A percentile compares a stretch with the other conserved stretches of the same genome.
Evolutionary conservation across 30 jellyfish, hydroid and myxozoan species (phyloP).

Genomic region (Aurelia aurita complex sp. Pacific): DNA sequence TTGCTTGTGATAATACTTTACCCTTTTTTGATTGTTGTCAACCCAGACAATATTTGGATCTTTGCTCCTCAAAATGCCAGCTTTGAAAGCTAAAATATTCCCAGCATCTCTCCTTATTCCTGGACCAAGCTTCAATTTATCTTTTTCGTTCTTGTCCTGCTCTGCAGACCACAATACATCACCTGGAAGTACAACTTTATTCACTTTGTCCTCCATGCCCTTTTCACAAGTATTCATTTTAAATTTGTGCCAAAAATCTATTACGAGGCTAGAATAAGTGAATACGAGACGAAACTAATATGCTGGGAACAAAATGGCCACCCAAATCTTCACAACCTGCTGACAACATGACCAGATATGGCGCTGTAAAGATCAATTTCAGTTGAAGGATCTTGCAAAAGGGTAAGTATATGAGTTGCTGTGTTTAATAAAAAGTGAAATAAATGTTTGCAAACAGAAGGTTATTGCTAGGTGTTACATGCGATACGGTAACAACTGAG

Average conservation of each 20-base stretch:
- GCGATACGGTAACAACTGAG: no score
- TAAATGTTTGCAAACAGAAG: no score
- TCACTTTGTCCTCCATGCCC: conserved; percentile 36
- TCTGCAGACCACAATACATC: conserved; percentile 61
- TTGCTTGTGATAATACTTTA: not conserved
- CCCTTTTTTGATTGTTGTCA: conserved; percentile 91
- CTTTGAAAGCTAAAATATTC: conserved; percentile 75
- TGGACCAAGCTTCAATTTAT: conserved; percentile 77
- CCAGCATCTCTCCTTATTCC: conserved; percentile 86
- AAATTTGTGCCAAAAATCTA: no score
- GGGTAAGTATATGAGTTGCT: no score
- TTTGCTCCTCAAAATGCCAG: conserved; percentile 79
- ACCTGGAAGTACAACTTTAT: conserved; percentile 87
- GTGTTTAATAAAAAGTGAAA: no score
- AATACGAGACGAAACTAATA: not conserved
- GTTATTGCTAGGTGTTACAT: no score
- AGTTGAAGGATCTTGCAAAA: no score
- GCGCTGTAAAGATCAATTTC: no score
- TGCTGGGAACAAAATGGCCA: not conserved
- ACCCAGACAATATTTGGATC: conserved; percentile 81
- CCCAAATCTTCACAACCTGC: not conserved
- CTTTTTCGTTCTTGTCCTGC: conserved; percentile 11
- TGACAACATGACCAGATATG: no score
- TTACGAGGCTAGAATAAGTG: not conserved
- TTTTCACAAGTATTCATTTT: not conserved